Evolutionary conservation across 2,797 vertebrate genomes (phyloP), one percentile per base, ranked within the genome.

Genomic region (Erpetoichthys calabaricus): DNA sequence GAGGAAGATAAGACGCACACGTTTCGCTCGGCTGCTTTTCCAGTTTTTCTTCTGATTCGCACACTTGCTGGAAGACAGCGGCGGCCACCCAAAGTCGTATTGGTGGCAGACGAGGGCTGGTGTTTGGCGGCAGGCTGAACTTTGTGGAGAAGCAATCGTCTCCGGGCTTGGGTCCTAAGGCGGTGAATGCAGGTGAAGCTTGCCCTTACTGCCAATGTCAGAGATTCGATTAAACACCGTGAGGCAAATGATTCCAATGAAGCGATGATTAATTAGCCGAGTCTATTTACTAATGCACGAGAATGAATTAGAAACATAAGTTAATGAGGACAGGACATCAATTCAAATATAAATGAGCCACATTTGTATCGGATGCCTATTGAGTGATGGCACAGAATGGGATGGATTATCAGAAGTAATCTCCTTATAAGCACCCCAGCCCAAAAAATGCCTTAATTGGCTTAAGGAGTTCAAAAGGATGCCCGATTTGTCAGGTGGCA

Each of bases 331-430:
- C 92, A 94, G 92, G 90, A 94, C 90, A 94, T 95, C 93, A 95
- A 98, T 97, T 96, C 90, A 93, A 89, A 94, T 92, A 94, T 90
- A 96, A 97, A 98, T 94, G 91, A 94, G 91, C 88, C 86, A 74
- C 87, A 92, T 90, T 97, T 93, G 86, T 87, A 92, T 92, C 72
- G 87, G 88, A 84, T 84, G 86, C 76, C 79, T 92, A 96, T 94
- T 93, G 92, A 98, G 88, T 92, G 73, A 71, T 91, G 90, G 88
- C 91, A 90, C 87, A 82, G 88, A 88, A 92, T 86, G 25, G 25
- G 25, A 25, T 25, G 85, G 90, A 90, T 89, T 81, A 88, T 86
- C 86, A 92, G 92, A 91, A 80, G 85, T 89, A 91, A 92, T 91
- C 89, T 90, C 85, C 86, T 86, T 89, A 88, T 88, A 90, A 89